phyloP scores from a whole-genome alignment of 2,797 vertebrate genomes.

The Gephyroberyx darwinii region DNA sequence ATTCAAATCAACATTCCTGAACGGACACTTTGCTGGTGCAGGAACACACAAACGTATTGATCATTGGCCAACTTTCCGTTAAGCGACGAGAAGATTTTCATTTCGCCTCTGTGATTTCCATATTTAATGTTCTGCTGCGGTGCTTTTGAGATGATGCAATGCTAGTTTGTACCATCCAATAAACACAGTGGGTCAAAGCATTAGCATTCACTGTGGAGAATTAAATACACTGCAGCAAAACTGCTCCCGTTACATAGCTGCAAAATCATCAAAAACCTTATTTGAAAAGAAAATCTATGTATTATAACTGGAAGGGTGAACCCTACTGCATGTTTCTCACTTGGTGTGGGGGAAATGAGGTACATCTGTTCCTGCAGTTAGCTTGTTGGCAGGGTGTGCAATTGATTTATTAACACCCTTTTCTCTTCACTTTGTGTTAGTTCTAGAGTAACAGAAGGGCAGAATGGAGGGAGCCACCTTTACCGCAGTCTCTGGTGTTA shows the following conservation, averaged over 20 bases:
- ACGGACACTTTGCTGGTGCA: no score
- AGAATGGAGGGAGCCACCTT: not conserved
- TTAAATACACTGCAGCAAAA: not conserved
- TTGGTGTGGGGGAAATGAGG: not conserved
- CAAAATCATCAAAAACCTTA: no score
- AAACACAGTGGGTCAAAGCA: no score
- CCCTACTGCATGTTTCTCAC: not conserved
- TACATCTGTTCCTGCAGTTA: conserved; percentile 32
- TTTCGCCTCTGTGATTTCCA: not conserved
- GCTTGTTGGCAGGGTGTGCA: conserved; percentile 5
- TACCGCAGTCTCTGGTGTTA: conserved; percentile 18
- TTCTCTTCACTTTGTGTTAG: conserved; percentile 21
- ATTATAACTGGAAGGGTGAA: not conserved
- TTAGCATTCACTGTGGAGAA: not conserved
- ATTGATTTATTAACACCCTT: conserved; percentile 43
- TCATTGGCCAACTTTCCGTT: not conserved
- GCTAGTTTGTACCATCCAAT: not conserved
- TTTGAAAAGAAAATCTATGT: no score
- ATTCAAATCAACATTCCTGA: not conserved
- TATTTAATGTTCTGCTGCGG: not conserved
- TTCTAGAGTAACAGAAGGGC: not conserved
- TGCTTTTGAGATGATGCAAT: not conserved
- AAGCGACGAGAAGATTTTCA: not conserved
- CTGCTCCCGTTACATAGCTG: no score
- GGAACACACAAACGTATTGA: not conserved